Evolutionary conservation across 1,140 invertebrate genomes (phyloP).

Genomic region (Anadara kagoshimensis): DNA sequence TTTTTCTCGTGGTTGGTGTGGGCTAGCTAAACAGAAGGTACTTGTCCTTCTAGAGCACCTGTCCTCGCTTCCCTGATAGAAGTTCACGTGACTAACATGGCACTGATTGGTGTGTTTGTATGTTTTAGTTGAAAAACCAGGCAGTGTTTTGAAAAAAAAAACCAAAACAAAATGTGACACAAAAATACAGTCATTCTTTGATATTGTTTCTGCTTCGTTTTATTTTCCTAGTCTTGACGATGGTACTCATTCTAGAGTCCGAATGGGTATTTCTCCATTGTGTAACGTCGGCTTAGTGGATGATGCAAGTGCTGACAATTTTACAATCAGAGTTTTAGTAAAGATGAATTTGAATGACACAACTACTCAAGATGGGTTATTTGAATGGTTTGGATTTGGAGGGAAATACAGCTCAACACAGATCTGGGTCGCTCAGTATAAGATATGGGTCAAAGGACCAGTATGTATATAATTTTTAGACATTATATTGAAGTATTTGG

Average conservation of each 20-base stretch:
- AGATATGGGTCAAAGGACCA: constrained; percentile 9
- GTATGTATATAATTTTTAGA: constrained; percentile 9
- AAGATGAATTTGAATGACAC: constrained; percentile 8
- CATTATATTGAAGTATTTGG: neutral
- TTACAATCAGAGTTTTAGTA: constrained; percentile 11
- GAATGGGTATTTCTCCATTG: constrained; percentile 7
- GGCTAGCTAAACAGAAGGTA: too few relatives aligned
- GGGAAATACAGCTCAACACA: constrained; percentile 30
- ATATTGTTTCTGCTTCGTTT: neutral
- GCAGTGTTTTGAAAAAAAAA: too few relatives aligned
- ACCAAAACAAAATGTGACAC: too few relatives aligned
- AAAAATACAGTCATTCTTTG: too few relatives aligned
- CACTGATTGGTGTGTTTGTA: too few relatives aligned
- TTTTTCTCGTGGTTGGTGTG: too few relatives aligned
- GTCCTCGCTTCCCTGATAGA: too few relatives aligned
- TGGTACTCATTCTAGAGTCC: constrained; percentile 25
- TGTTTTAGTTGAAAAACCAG: too few relatives aligned
- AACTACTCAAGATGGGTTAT: neutral
- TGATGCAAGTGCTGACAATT: constrained; percentile 25
- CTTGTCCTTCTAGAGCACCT: too few relatives aligned
- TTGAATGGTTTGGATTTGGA: constrained; percentile 32
- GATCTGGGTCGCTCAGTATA: constrained; percentile 32
- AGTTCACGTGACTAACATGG: too few relatives aligned
- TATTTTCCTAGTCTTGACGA: constrained; percentile 18
- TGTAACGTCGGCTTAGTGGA: constrained; percentile 23